These are phyloP conservation scores for Notarius lentiginosus DNA, from an alignment of 2,113 vertebrate genomes.

Conservation along the genomic window DNA sequence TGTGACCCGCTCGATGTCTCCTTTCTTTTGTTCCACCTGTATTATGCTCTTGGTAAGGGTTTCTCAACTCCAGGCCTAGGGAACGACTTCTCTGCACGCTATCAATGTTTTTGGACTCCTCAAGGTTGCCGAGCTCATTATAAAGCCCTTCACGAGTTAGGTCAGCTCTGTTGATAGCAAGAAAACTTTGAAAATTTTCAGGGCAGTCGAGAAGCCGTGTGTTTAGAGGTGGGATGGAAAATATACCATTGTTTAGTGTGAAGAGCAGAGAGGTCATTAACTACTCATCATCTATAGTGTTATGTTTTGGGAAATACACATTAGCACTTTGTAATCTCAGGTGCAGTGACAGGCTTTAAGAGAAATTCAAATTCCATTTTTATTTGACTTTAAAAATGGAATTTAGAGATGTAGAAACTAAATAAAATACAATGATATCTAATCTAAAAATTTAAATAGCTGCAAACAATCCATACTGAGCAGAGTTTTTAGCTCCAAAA, in stretches of 20 bases:
- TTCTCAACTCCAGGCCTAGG: not conserved
- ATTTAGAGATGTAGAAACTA: not conserved
- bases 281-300: not conserved
- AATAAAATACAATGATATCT: not conserved
- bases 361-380: not conserved
- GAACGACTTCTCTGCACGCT: not conserved
- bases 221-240: not conserved
- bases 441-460: not conserved
- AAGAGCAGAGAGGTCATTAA: not conserved
- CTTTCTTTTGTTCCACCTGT: not conserved
- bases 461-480: not conserved
- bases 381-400: not conserved
- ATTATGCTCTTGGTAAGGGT: too few species aligned
- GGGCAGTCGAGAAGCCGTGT: not conserved
- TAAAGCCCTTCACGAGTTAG: not conserved
- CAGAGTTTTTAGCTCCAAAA: not conserved
- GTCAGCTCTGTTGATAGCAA: not conserved
- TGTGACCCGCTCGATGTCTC: not conserved
- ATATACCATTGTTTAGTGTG: not conserved
- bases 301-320: not conserved
- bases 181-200: not conserved
- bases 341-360: not conserved
- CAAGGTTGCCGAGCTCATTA: constrained; percentile 9
- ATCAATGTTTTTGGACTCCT: not conserved
- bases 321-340: not conserved